These are phyloP conservation scores for Solen grandis DNA, from an alignment of 1,140 invertebrate genomes.

Conservation along the genomic window DNA sequence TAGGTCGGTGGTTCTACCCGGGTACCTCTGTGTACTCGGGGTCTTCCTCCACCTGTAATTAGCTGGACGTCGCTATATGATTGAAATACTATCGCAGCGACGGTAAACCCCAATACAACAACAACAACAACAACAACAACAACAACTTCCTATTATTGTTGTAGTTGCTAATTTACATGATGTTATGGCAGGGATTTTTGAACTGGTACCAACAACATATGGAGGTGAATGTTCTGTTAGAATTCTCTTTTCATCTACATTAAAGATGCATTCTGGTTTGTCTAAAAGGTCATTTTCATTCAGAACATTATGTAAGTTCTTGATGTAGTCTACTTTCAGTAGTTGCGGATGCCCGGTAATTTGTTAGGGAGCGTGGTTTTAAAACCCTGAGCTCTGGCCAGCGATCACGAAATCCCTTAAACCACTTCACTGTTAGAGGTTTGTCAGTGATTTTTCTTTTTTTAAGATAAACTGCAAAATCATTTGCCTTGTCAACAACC, in stretches of 20 bases:
- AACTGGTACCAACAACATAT: background rate
- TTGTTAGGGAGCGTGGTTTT: constrained; percentile 23
- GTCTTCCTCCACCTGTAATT: too few relatives aligned
- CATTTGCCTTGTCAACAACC: constrained; percentile 4
- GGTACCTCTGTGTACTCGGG: too few relatives aligned
- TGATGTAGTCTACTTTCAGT: constrained; percentile 17
- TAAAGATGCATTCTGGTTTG: constrained; percentile 38
- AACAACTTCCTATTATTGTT: constrained; percentile 33
- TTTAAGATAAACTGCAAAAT: constrained; percentile 15
- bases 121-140: too few relatives aligned
- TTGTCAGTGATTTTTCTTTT: constrained; percentile 33
- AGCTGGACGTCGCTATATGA: too few relatives aligned
- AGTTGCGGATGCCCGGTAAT: constrained; percentile 7
- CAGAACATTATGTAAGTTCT: background rate
- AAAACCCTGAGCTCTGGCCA: constrained; percentile 35
- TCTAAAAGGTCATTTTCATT: background rate
- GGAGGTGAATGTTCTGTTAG: constrained; percentile 6
- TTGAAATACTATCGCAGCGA: too few relatives aligned
- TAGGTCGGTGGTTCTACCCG: too few relatives aligned
- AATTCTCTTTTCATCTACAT: constrained; percentile 28
- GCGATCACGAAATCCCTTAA: constrained; percentile 27
- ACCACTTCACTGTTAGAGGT: constrained; percentile 36
- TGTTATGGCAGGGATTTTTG: constrained; percentile 11
- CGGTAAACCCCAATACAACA: too few relatives aligned
- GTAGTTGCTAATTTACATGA: constrained; percentile 2